These are phyloP conservation scores for Ephialtes manifestator DNA, from an alignment of 2,888 invertebrate genomes.

Conservation along the genomic window DNA sequence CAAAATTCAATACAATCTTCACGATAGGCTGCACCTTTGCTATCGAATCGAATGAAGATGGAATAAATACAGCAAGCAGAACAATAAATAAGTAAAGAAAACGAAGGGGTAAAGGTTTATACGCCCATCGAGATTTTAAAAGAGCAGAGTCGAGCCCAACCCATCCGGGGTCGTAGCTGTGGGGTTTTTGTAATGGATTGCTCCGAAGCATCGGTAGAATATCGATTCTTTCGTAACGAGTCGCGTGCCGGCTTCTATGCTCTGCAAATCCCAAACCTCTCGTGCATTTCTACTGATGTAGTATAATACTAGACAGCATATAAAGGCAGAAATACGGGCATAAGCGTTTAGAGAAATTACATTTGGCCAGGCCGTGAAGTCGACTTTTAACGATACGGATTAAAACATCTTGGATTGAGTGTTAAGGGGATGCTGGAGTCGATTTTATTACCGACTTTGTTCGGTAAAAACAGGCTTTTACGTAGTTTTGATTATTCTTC, in stretches of 20 bases:
- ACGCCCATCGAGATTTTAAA: conserved; percentile 23
- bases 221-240: conserved; percentile 57
- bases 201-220: conserved; percentile 49
- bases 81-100: neutral
- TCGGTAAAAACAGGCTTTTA: no score
- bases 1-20: no score
- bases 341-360: conserved; percentile 8
- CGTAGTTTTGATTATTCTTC: no score
- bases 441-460: no score
- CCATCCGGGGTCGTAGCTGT: conserved; percentile 25
- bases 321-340: neutral
- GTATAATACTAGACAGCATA: neutral
- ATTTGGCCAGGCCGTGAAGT: neutral
- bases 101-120: neutral
- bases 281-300: conserved; percentile 1
- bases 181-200: conserved; percentile 51
- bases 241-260: conserved; percentile 51
- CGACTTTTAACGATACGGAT: neutral
- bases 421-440: no score
- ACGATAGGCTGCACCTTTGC: no score
- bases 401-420: no score
- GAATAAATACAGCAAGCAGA: neutral
- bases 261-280: conserved; percentile 37
- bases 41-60: neutral
- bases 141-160: conserved; percentile 46